Base-by-base conservation (phyloP, 2,888 invertebrate species). In the Eristalis tenax region DNA sequence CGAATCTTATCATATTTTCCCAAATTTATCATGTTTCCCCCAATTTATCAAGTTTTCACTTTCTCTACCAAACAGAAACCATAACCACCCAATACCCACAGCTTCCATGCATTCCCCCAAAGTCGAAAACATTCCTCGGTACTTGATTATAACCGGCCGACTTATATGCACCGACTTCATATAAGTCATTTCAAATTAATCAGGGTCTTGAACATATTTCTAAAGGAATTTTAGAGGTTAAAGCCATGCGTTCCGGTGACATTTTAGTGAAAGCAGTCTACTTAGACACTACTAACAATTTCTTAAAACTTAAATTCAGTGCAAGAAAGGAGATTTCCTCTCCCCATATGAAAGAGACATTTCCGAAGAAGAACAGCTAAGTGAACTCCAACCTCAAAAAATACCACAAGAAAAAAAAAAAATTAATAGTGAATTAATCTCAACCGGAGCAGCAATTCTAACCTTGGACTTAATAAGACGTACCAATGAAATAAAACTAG, bases 281-380 rank as follows among this genome's bases (percentile, higher is more conserved):
- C 6, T 11, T 56, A 13, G 23, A 0, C 18, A 56, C 68, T 28
- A n/a, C n/a, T n/a, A n/a, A n/a, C n/a, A n/a, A 69, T 57, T 69
- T 69, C 35, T 1, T 57, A 22, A 69, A 69, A 57, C 4, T 2
- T 61, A 32, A 71, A 71, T 5, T 43, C 59, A 59, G 59, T 70
- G 3, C 59, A 61, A n/a, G n/a, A 18, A 40, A 26, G 2, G 61
- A 40, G 59, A 70, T 70, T 2, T 70, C 11, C 18, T 70, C 61
- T 2, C 3, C 1, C 2, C 38, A 28, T 28, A 61, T 71, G 1
- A 23, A 4, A 26, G 56, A 61, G n/a, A n/a, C 18, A 71, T 61
- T n/a, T 43, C 61, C 10, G 61, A 71, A n/a, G 40, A 71, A 18
- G 40, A 61, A 22, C n/a, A n/a, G n/a, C n/a, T n/a, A n/a, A n/a